Percentiles rank a stretch among this genome's conserved stretches.
phyloP scores from a whole-genome alignment of 2,113 vertebrate genomes.

The Gavialis gangeticus region DNA sequence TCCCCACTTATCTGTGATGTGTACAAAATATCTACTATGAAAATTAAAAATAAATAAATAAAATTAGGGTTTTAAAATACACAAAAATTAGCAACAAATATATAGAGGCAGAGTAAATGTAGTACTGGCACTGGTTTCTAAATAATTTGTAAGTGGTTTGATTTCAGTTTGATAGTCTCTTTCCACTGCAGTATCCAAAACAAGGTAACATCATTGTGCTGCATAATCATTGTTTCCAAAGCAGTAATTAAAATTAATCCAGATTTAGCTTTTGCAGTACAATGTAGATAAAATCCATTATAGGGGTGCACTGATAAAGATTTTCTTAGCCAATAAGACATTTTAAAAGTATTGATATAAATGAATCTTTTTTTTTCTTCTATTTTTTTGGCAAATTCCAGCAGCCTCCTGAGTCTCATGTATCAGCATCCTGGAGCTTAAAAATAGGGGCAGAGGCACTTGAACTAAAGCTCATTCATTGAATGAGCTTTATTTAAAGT shows the following conservation, averaged over 20 bases:
- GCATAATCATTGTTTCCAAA: background rate
- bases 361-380: no score
- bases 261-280: background rate
- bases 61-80: background rate
- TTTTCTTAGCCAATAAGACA: no score
- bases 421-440: no score
- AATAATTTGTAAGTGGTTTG: background rate
- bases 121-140: background rate
- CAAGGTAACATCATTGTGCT: background rate
- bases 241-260: background rate
- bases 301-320: background rate
- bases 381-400: no score
- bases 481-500: no score
- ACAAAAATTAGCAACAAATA: fast-evolving
- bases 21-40: background rate
- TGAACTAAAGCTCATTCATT: no score
- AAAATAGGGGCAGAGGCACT: no score
- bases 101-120: background rate
- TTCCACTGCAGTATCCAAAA: background rate
- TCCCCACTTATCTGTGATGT: background rate
- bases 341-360: no score
- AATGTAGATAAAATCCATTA: background rate
- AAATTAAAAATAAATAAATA: background rate
- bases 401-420: no score
- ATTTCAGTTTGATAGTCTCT: background rate